phyloP scores from a whole-genome alignment of 2,113 vertebrate species.

The Rhombomys opimus region DNA sequence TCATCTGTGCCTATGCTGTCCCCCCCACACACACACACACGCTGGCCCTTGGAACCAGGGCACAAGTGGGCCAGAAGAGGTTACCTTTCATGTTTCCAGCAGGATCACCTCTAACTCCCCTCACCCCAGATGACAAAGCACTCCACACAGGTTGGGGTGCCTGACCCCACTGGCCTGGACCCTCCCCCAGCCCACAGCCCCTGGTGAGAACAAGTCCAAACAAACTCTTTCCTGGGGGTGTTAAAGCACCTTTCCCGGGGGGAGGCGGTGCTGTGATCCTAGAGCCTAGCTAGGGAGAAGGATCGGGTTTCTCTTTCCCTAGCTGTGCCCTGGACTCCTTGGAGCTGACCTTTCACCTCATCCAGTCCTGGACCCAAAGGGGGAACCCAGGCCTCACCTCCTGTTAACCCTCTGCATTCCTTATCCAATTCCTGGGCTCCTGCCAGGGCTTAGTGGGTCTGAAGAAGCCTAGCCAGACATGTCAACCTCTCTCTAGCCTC shows the following conservation, averaged over 20 bases:
- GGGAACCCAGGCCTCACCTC: slow-evolving; percentile 73
- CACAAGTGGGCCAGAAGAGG: neutral
- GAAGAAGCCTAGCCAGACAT: slow-evolving; percentile 54
- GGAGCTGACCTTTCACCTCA: slow-evolving; percentile 83
- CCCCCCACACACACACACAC: neutral
- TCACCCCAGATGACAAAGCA: slow-evolving; percentile 72
- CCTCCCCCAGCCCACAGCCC: slow-evolving; percentile 14
- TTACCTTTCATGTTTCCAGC: slow-evolving; percentile 58
- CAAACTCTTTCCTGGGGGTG: slow-evolving; percentile 73
- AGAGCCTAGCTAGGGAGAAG: slow-evolving; percentile 64
- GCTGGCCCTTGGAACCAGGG: neutral
- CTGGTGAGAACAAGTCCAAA: slow-evolving; percentile 71
- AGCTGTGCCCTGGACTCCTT: slow-evolving; percentile 78
- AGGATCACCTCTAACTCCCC: slow-evolving; percentile 66
- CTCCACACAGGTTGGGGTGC: neutral
- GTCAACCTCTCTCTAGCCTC: slow-evolving; percentile 64
- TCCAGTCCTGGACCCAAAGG: slow-evolving; percentile 79
- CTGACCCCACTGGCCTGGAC: slow-evolving; percentile 40
- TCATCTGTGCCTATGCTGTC: neutral
- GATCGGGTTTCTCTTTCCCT: slow-evolving; percentile 79
- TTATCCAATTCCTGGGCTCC: slow-evolving; percentile 50
- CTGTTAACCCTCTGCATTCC: slow-evolving; percentile 78
- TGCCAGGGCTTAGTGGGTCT: neutral
- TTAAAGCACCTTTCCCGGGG: slow-evolving; percentile 81
- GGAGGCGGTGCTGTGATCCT: slow-evolving; percentile 71